Percentiles rank a stretch among this genome's conserved stretches.
Conservation (phyloP, 64 coral and sea anemone species). For the Dendronephthya gigantea region DNA sequence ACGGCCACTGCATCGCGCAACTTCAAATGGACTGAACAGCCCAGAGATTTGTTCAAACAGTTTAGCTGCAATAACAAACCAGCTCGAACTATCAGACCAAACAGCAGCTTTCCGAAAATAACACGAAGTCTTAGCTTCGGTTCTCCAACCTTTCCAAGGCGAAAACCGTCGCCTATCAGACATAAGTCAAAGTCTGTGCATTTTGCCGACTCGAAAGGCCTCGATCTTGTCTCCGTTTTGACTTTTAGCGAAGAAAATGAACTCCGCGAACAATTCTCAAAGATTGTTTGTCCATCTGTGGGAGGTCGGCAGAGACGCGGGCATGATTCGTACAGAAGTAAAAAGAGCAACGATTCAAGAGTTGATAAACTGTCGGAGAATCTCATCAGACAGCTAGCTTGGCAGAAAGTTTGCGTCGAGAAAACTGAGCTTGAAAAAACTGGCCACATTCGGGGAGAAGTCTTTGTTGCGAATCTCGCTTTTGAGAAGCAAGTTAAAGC, state of each 20-base stretch:
- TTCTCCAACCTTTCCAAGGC: not conserved
- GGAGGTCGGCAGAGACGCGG: too few relatives aligned
- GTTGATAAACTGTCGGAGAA: not conserved
- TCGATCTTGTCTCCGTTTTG: not conserved
- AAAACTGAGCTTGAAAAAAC: not conserved
- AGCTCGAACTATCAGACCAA: not conserved
- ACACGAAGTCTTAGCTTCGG: not conserved
- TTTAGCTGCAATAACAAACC: not conserved
- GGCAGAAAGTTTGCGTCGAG: constrained; percentile 11
- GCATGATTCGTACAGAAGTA: not conserved
- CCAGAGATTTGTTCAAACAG: not conserved
- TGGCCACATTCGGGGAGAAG: not conserved
- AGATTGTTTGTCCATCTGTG: not conserved
- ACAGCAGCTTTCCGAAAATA: not conserved
- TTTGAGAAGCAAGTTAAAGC: not conserved
- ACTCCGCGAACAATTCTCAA: not conserved
- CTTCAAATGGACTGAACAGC: not conserved
- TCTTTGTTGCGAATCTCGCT: not conserved
- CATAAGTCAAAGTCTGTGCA: not conserved
- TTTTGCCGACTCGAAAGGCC: not conserved
- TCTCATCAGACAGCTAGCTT: not conserved
- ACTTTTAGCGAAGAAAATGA: not conserved
- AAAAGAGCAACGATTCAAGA: not conserved
- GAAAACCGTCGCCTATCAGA: not conserved
- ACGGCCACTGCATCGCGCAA: not conserved